Evolutionary conservation across 2,113 vertebrate genomes (phyloP).

Genomic region (Pseudorectes ferrugineus): DNA sequence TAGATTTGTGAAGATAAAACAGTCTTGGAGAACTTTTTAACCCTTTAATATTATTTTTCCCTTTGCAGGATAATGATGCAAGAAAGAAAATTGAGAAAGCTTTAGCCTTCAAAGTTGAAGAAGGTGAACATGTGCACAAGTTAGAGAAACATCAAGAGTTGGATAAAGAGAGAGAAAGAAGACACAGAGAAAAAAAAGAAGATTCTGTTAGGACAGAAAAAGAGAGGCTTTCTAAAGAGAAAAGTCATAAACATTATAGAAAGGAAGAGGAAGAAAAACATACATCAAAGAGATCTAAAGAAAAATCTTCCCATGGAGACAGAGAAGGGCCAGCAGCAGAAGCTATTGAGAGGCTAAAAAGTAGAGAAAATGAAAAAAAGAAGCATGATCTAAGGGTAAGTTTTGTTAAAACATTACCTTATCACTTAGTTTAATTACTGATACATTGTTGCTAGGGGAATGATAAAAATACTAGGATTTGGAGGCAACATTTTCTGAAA

Average conservation of each 20-base stretch:
- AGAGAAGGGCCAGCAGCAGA: conserved; percentile 41
- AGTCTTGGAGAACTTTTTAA: neutral
- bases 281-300: conserved; percentile 42
- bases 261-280: conserved; percentile 44
- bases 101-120: conserved; percentile 41
- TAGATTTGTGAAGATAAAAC: neutral
- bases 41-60: neutral
- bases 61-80: conserved; percentile 28
- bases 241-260: neutral
- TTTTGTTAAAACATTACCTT: neutral
- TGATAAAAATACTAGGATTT: neutral
- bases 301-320: neutral
- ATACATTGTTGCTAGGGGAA: neutral
- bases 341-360: neutral
- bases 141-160: conserved; percentile 42
- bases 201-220: conserved; percentile 12
- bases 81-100: conserved; percentile 35
- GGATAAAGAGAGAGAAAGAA: conserved; percentile 53
- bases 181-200: conserved; percentile 51
- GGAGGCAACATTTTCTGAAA: neutral
- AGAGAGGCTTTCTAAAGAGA: conserved; percentile 40
- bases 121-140: neutral
- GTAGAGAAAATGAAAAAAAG: conserved; percentile 34
- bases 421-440: neutral
- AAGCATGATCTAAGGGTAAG: conserved; percentile 64